These are phyloP conservation scores for Myiopsitta monachus DNA, from an alignment of 2,113 vertebrate species.

Conservation along the genomic window DNA sequence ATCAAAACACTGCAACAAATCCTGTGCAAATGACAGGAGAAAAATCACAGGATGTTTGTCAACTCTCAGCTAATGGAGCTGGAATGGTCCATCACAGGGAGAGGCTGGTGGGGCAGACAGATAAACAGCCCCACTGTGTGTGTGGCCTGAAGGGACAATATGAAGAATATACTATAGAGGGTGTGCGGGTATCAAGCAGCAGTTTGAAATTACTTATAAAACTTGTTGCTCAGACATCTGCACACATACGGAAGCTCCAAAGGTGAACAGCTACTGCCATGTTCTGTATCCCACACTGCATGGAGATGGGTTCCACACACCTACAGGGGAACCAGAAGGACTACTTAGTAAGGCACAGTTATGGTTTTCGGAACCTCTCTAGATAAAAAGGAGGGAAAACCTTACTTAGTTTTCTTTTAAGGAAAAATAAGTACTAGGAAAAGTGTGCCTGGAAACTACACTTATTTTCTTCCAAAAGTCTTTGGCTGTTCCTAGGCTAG, in stretches of 20 bases:
- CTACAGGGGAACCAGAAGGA: not conserved
- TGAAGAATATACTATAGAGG: not conserved
- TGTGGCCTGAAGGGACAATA: not conserved
- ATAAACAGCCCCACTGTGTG: fast-evolving
- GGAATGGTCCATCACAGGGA: not conserved
- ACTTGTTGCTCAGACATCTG: not conserved
- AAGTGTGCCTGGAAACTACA: not conserved
- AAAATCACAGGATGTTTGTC: not conserved
- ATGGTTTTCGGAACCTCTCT: not conserved
- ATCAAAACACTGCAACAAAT: not conserved
- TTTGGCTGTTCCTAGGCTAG: not conserved
- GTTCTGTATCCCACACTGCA: not conserved
- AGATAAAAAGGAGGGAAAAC: not conserved
- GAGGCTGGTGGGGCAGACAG: not conserved
- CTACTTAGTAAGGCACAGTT: not conserved
- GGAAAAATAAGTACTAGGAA: not conserved
- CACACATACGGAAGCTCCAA: not conserved
- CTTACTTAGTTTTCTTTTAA: not conserved
- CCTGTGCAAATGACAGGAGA: not conserved
- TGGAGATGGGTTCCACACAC: fast-evolving
- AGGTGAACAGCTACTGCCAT: not conserved
- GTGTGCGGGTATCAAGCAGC: not conserved
- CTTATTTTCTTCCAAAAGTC: not conserved
- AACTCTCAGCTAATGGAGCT: not conserved
- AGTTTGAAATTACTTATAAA: not conserved